Conservation (phyloP, 2,888 invertebrate species). For the Teinopalpus imperialis region DNA sequence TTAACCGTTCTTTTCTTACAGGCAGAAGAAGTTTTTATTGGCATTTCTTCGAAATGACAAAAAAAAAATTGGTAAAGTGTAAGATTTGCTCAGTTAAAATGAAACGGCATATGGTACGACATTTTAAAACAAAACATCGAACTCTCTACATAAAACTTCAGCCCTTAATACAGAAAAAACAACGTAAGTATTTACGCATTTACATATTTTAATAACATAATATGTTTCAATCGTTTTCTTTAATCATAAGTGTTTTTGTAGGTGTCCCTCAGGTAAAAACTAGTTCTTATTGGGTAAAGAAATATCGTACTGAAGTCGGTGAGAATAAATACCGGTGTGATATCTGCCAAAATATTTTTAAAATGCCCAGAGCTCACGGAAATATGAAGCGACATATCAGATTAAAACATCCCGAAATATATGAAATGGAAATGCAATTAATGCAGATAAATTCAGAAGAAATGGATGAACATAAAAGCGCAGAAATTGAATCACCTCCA, state of each 20-base stretch:
- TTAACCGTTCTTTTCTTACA: background rate
- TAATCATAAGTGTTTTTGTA: too few species aligned
- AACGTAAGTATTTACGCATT: slow-evolving; percentile 13
- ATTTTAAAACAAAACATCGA: slow-evolving; percentile 19
- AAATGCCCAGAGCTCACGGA: slow-evolving; percentile 20
- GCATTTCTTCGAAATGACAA: slow-evolving; percentile 7
- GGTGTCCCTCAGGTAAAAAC: too few species aligned
- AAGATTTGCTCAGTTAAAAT: slow-evolving; percentile 18
- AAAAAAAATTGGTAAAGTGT: slow-evolving; percentile 1
- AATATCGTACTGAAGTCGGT: slow-evolving; percentile 9
- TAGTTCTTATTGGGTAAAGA: slow-evolving; percentile 14
- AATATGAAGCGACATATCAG: slow-evolving; percentile 22
- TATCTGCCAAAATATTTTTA: slow-evolving; percentile 12
- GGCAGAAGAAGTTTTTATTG: slow-evolving; percentile 13
- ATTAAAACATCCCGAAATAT: slow-evolving; percentile 16
- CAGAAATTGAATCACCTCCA: background rate
- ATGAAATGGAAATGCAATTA: slow-evolving; percentile 11
- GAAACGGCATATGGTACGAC: slow-evolving; percentile 11
- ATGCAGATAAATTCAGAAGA: background rate
- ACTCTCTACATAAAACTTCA: slow-evolving; percentile 1
- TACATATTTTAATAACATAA: too few species aligned
- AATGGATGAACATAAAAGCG: background rate
- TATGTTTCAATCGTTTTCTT: too few species aligned
- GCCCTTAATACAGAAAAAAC: slow-evolving; percentile 3
- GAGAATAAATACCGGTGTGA: slow-evolving; percentile 13